A percentile compares a stretch with the other conserved stretches of the same genome.
These are phyloP conservation scores for Ips nitidus DNA, from an alignment of 1,140 invertebrate species.

Conservation along the genomic window DNA sequence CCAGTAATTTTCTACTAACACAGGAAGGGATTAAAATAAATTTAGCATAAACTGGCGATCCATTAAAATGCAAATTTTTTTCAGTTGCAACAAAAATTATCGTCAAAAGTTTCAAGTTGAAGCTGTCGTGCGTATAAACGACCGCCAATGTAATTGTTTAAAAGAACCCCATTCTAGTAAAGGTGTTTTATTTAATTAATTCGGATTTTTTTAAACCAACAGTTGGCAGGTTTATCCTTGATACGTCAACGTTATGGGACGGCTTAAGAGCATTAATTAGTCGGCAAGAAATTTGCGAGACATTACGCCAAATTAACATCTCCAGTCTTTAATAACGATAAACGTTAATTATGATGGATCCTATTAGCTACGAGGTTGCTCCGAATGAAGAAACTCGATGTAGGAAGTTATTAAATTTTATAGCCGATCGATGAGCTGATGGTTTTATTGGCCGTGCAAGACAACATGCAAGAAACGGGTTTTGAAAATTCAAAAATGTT, in stretches of 20 bases:
- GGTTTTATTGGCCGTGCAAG: too few relatives aligned
- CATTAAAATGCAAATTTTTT: not conserved
- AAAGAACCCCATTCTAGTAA: too few relatives aligned
- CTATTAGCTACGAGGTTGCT: not conserved
- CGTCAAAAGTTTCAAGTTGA: not conserved
- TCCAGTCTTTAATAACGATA: not conserved
- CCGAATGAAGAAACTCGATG: slow-evolving; percentile 1
- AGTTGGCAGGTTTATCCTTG: too few relatives aligned
- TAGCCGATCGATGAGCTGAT: too few relatives aligned
- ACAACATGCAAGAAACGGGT: too few relatives aligned
- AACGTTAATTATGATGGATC: slow-evolving; percentile 14
- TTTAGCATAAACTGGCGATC: not conserved
- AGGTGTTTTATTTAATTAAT: too few relatives aligned
- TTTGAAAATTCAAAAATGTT: too few relatives aligned
- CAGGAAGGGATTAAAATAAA: not conserved
- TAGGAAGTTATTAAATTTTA: not conserved
- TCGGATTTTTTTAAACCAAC: too few relatives aligned
- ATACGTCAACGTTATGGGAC: too few relatives aligned
- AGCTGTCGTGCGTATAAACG: too few relatives aligned
- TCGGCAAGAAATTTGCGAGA: slow-evolving; percentile 4
- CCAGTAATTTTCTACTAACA: too few relatives aligned
- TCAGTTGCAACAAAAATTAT: not conserved
- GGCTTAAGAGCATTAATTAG: not conserved
- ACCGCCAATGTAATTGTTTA: too few relatives aligned
- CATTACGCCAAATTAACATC: slow-evolving; percentile 16